Evolutionary conservation across 2,113 vertebrate genomes (phyloP).

Genomic region (Tychaedon coryphoeus): DNA sequence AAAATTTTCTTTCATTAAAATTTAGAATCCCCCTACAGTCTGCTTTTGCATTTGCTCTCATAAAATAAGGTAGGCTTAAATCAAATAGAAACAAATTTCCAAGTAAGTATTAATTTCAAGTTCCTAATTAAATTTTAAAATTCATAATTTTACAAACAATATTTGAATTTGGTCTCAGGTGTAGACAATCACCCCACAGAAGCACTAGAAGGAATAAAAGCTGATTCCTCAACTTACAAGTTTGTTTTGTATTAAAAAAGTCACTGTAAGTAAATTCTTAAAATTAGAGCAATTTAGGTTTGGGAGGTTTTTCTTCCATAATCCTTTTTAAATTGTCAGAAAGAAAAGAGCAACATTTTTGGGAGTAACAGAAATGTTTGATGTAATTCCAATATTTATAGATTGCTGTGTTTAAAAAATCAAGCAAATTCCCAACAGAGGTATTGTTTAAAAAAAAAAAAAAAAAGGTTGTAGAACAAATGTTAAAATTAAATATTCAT

Average conservation of each 20-base stretch:
- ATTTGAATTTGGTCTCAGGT: neutral
- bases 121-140: neutral
- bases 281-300: neutral
- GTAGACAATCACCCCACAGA: neutral
- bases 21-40: neutral
- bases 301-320: neutral
- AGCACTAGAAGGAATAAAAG: neutral
- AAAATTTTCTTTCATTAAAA: neutral
- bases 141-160: neutral
- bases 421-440: neutral
- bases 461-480: neutral
- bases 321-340: neutral
- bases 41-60: neutral
- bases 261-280: neutral
- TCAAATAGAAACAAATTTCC: neutral
- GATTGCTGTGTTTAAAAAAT: neutral
- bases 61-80: neutral
- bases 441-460: neutral
- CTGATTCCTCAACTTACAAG: neutral
- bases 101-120: neutral
- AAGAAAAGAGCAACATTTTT: neutral
- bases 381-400: neutral
- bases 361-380: neutral
- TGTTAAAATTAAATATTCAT: neutral
- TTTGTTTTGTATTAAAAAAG: neutral